phyloP scores from a whole-genome alignment of 2,888 invertebrate genomes.

The Hirtodrosophila confusa region DNA sequence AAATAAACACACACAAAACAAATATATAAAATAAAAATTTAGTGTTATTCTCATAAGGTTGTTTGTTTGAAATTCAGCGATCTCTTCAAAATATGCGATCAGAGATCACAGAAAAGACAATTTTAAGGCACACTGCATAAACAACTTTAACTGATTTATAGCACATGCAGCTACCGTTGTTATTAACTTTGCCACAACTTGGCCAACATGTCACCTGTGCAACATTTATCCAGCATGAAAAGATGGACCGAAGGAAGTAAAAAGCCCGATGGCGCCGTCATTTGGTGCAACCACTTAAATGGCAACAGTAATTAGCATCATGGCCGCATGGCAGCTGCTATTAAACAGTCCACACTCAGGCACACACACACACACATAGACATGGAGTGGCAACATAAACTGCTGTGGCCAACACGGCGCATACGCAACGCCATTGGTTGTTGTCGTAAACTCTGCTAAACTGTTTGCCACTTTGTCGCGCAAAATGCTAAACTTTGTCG shows the following conservation, averaged over 20 bases:
- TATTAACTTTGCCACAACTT: constrained; percentile 30
- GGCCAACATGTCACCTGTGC: constrained; percentile 60
- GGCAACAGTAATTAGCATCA: constrained; percentile 77
- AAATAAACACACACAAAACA: no score
- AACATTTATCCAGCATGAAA: constrained; percentile 11
- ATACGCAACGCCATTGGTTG: constrained; percentile 67
- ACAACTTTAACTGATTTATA: not conserved
- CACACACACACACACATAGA: constrained; percentile 5
- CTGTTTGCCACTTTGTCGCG: constrained; percentile 80
- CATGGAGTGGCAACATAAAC: constrained; percentile 26
- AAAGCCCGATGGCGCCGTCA: constrained; percentile 54
- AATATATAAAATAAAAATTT: no score
- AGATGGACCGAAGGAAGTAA: constrained; percentile 15
- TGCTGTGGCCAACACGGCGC: constrained; percentile 62
- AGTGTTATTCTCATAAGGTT: no score
- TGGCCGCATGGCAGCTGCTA: constrained; percentile 78
- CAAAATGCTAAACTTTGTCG: constrained; percentile 78
- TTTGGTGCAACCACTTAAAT: constrained; percentile 78
- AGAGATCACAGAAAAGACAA: not conserved
- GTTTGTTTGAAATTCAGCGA: no score
- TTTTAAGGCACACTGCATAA: no score
- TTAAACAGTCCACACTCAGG: constrained; percentile 63
- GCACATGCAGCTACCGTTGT: not conserved
- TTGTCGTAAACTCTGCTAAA: constrained; percentile 80
- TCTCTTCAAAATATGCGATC: no score